Evolutionary conservation across 2,888 invertebrate species (phyloP).

Genomic region (Torymus texanus): DNA sequence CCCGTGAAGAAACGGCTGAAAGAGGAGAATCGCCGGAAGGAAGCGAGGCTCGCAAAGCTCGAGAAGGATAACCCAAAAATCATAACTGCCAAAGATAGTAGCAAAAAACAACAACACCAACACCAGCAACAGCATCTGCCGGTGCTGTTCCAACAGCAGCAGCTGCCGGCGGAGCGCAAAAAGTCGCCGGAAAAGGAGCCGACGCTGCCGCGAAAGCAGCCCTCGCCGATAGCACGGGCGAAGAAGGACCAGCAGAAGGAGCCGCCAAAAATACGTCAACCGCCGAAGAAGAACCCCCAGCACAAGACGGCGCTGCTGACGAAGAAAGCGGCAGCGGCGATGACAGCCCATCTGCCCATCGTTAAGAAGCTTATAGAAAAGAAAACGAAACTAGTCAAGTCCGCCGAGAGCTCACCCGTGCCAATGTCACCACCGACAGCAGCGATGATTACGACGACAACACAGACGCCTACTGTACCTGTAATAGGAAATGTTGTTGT

Average conservation of each 20-base stretch:
- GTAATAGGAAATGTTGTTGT: constrained; percentile 8
- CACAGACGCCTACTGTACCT: constrained; percentile 1
- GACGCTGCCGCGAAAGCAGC: constrained; percentile 49
- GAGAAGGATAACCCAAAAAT: constrained; percentile 68
- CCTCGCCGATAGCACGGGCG: constrained; percentile 42
- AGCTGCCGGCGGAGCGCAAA: constrained; percentile 64
- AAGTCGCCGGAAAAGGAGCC: constrained; percentile 65
- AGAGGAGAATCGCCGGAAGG: constrained; percentile 70
- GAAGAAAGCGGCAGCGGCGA: constrained; percentile 59
- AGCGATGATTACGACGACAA: constrained; percentile 4
- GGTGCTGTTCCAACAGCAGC: background rate
- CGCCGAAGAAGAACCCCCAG: constrained; percentile 65
- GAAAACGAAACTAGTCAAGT: constrained; percentile 71
- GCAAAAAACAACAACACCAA: constrained; percentile 47
- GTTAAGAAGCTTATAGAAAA: constrained; percentile 70
- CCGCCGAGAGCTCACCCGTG: constrained; percentile 15
- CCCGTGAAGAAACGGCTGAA: constrained; percentile 59
- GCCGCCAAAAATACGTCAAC: constrained; percentile 61
- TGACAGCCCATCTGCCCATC: constrained; percentile 61
- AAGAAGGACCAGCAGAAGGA: constrained; percentile 63
- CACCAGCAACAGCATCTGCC: background rate
- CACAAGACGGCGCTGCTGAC: constrained; percentile 67
- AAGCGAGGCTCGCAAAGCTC: constrained; percentile 63
- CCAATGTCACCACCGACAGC: constrained; percentile 42
- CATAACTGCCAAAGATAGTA: constrained; percentile 68